These are phyloP conservation scores for Abscondita cerata DNA, from an alignment of 2,888 invertebrate species.

Conservation along the genomic window DNA sequence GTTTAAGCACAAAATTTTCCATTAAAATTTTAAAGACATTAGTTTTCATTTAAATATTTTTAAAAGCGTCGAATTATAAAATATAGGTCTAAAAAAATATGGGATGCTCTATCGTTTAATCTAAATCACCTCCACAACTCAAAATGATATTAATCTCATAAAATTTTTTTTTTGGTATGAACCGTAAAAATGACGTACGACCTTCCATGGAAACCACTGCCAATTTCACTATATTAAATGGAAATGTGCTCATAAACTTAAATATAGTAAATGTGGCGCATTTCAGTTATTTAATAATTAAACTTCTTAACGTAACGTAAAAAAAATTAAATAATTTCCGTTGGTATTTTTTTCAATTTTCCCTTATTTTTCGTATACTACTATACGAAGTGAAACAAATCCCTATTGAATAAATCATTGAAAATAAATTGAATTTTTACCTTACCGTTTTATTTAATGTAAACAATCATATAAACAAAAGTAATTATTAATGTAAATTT, in stretches of 20 bases:
- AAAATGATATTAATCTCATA: constrained; percentile 50
- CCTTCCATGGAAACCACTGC: constrained; percentile 34
- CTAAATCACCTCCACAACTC: constrained; percentile 38
- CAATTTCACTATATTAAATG: constrained; percentile 21
- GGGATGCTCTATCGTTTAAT: constrained; percentile 24
- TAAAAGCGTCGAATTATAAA: constrained; percentile 37
- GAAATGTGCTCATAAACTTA: constrained; percentile 22
- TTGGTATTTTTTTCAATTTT: no score
- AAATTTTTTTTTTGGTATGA: constrained; percentile 47
- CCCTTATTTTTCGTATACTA: no score
- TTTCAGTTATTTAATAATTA: no score
- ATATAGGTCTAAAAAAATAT: constrained; percentile 28
- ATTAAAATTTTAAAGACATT: constrained; percentile 31
- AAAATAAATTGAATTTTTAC: no score
- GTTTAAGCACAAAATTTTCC: constrained; percentile 9
- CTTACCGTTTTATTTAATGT: no score
- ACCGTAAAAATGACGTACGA: constrained; percentile 47
- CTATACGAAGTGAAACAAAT: no score
- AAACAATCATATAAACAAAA: no score
- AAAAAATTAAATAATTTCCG: no score
- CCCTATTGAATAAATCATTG: no score
- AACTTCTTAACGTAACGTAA: no score
- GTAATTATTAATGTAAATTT: no score
- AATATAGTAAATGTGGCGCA: no score
- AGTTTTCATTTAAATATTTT: constrained; percentile 28